Base-by-base conservation (phyloP, 2,888 invertebrate genomes). In the Cryptophagus acutangulus region DNA sequence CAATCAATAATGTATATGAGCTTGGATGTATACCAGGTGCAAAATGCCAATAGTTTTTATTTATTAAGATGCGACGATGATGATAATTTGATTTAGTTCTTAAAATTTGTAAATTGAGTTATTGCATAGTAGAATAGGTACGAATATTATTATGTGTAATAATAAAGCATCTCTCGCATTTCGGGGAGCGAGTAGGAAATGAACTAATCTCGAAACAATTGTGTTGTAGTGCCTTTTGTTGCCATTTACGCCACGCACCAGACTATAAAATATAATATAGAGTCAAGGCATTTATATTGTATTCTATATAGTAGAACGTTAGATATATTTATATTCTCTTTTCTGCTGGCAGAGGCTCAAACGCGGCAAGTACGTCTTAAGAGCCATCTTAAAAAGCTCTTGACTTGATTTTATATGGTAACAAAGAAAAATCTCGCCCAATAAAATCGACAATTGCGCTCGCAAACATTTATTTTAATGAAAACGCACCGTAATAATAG, bases 181-280 rank as follows among this genome's bases (percentile, higher is more conserved):
- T 20, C n/a, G n/a, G 24, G 24, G n/a, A 20, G 6, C 6, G 24
- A 20, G 24, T 8, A 20, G 24, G 24, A 20, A 20, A 20, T 20
- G 24, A 20, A 20, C 6, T 20, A 20, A 20, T 20, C 24, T 20
- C 24, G 24, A 20, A 20, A 20, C 24, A 20, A 20, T 20, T 20
- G 24, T 20, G n/a, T n/a, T n/a, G n/a, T 20, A 20, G 24, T 20
- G 24, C n/a, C 24, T 20, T 20, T 20, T 20, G 24, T 20, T 20
- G 24, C 24, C 24, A 20, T 20, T 20, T 20, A 20, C n/a, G 24
- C 24, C 24, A 20, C 24, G 24, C 24, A 20, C 24, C 24, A 20
- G 24, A 20, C 24, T 20, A 20, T 20, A 20, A 20, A 20, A 20
- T 20, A 20, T 20, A 20, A 20, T 20, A 20, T 20, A 20, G 24